A percentile compares a stretch with the other conserved stretches of the same genome.
Conservation (phyloP, 2,888 invertebrate genomes). For the Agriopis marginaria region DNA sequence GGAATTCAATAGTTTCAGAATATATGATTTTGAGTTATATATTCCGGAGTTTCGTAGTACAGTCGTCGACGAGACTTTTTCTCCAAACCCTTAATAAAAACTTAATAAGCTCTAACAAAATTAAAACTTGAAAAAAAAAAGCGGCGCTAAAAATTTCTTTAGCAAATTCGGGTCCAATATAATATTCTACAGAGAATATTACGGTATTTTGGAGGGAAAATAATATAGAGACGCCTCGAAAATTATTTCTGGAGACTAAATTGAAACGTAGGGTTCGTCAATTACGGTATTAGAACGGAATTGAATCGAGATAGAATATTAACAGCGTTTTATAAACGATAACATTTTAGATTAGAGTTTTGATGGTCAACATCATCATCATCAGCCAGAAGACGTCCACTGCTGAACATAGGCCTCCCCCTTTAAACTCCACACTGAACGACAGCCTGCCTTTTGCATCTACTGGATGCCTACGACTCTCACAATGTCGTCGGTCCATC, state of each 20-base stretch:
- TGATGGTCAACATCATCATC: no score
- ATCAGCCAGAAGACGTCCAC: no score
- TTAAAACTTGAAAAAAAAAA: conserved; percentile 14
- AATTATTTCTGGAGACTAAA: conserved; percentile 30
- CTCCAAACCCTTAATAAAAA: conserved; percentile 1
- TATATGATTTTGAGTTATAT: neutral
- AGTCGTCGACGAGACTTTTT: neutral
- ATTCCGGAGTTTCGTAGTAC: neutral
- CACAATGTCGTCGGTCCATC: no score
- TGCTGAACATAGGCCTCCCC: no score
- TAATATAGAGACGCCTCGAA: conserved; percentile 21
- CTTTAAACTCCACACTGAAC: no score
- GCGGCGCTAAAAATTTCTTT: conserved; percentile 15
- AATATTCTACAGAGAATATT: conserved; percentile 19
- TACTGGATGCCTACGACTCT: no score
- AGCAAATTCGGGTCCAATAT: conserved; percentile 14
- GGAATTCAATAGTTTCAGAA: no score
- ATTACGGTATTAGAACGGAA: conserved; percentile 15
- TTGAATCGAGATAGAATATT: conserved; percentile 13
- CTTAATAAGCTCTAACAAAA: conserved; percentile 10
- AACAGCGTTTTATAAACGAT: neutral
- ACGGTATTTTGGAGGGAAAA: conserved; percentile 18
- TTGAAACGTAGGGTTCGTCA: conserved; percentile 30
- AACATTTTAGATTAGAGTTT: neutral
- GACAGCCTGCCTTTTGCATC: no score